Conservation (phyloP, 2,113 vertebrate species). For the Pontoporia blainvillei region DNA sequence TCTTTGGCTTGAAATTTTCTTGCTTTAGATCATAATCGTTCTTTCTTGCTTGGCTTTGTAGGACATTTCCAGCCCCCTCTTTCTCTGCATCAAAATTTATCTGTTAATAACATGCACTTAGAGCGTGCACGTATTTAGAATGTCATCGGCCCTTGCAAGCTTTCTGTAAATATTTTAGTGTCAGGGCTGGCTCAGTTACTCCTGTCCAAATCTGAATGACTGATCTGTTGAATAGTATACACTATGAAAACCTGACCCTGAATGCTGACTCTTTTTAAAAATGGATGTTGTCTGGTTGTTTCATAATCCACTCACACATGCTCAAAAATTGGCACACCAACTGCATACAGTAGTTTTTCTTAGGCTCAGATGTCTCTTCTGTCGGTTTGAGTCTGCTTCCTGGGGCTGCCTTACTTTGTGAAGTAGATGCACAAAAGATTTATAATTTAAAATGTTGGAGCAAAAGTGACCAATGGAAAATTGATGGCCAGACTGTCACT, state of each 20-base stretch:
- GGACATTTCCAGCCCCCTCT: not conserved
- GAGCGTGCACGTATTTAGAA: not conserved
- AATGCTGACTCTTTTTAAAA: not conserved
- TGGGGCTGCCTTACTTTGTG: not conserved
- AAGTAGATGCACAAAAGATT: not conserved
- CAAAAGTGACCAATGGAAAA: not conserved
- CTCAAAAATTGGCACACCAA: not conserved
- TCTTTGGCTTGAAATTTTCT: not conserved
- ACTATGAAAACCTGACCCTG: not conserved
- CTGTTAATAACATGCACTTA: not conserved
- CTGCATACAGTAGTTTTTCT: not conserved
- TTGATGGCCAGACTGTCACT: not conserved
- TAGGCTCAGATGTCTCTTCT: not conserved
- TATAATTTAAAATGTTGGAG: not conserved
- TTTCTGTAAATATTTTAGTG: conserved; percentile 2
- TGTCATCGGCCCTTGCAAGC: not conserved
- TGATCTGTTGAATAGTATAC: not conserved
- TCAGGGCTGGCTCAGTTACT: not conserved
- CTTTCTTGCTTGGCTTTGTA: not conserved
- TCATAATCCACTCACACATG: not conserved
- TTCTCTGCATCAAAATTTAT: not conserved
- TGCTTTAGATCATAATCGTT: not conserved
- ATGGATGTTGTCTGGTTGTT: not conserved
- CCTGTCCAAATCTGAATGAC: not conserved
- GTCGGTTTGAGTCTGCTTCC: not conserved